Percentiles rank a stretch among this genome's conserved stretches.
Conservation (phyloP, 1,140 invertebrate species). For the Trichonephila clavipes region DNA sequence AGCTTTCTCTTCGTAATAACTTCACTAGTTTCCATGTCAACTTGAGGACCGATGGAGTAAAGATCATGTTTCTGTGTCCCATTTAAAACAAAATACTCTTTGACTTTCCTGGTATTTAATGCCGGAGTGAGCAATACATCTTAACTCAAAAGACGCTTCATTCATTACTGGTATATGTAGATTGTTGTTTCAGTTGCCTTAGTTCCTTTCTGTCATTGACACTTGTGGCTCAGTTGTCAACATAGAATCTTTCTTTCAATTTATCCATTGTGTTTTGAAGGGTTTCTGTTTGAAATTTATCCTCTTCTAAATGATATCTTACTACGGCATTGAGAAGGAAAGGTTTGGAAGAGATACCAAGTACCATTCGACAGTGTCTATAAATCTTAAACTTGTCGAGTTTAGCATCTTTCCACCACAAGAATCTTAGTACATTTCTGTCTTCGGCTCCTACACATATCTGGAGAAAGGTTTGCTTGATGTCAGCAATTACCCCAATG, state of each 20-base stretch:
- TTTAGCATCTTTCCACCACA: not conserved
- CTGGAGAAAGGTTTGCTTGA: too few species aligned
- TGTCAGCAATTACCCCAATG: not conserved
- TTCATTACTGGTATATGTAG: not conserved
- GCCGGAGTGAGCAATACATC: not conserved
- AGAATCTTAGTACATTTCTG: too few species aligned
- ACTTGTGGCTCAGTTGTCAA: not conserved
- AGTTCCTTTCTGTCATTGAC: not conserved
- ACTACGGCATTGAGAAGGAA: too few species aligned
- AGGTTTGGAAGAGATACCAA: too few species aligned
- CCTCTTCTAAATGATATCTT: not conserved
- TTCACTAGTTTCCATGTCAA: not conserved
- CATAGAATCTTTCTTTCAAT: not conserved
- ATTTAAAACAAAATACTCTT: not conserved
- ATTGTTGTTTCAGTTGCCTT: not conserved
- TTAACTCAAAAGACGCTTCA: not conserved
- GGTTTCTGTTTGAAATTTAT: not conserved
- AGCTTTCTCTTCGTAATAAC: not conserved
- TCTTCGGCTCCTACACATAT: not conserved
- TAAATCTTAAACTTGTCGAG: too few species aligned
- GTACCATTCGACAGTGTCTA: too few species aligned
- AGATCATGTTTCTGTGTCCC: not conserved
- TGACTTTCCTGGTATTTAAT: not conserved
- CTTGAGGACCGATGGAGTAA: not conserved
- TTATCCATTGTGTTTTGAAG: not conserved